Evolutionary conservation across 2,888 invertebrate species (phyloP).

Genomic region (Muschampia staudingeri): DNA sequence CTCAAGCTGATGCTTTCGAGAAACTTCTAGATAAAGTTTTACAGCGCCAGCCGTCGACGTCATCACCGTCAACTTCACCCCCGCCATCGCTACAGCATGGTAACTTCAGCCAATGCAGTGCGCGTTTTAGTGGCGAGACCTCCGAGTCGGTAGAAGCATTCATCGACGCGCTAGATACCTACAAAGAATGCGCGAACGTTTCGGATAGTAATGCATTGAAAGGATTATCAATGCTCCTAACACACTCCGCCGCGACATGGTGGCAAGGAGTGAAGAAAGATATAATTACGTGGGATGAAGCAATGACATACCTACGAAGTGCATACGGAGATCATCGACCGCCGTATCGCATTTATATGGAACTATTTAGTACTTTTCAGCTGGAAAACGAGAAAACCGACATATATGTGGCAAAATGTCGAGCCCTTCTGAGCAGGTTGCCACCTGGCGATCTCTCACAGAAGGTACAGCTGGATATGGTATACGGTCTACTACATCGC

Average conservation of each 20-base stretch:
- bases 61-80: neutral
- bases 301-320: neutral
- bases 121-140: neutral
- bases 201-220: neutral
- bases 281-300: neutral
- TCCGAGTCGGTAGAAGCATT: neutral
- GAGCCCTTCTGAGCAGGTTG: neutral
- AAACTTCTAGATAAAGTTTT: neutral
- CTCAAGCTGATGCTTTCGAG: neutral
- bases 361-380: neutral
- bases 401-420: neutral
- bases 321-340: constrained; percentile 4
- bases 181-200: neutral
- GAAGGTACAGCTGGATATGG: neutral
- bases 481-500: neutral
- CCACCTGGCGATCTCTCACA: neutral
- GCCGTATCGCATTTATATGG: neutral
- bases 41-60: neutral
- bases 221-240: neutral
- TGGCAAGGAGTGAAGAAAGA: neutral
- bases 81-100: neutral
- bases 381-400: neutral
- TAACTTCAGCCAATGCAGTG: neutral
- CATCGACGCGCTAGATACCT: neutral
- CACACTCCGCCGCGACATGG: neutral